Percentiles rank a stretch among this genome's conserved stretches.
Conservation (phyloP, 37 sponge, comb jelly and placozoan genomes). For the Halichondria panicea region DNA sequence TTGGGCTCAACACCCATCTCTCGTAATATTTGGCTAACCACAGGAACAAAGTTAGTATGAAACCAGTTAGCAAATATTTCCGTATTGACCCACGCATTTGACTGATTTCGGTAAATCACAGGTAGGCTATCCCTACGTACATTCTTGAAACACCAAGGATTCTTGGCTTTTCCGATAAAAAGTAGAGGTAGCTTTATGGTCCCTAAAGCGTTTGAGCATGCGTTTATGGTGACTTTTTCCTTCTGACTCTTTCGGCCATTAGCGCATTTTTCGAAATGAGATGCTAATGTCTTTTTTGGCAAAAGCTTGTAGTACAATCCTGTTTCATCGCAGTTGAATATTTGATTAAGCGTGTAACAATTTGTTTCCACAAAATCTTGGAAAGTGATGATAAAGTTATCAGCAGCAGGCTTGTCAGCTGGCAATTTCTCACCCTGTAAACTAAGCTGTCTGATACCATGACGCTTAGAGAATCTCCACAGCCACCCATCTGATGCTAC, state of each 20-base stretch:
- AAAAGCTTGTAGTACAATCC: constrained; percentile 48
- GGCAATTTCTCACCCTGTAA: constrained; percentile 42
- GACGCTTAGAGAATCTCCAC: constrained; percentile 26
- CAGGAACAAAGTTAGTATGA: constrained; percentile 36
- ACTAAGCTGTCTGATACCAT: constrained; percentile 34
- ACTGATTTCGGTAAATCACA: constrained; percentile 22
- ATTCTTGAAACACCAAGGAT: constrained; percentile 51
- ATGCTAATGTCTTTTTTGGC: constrained; percentile 36
- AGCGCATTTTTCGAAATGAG: constrained; percentile 21
- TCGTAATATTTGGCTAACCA: constrained; percentile 9
- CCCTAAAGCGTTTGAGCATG: constrained; percentile 4
- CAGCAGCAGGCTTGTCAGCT: constrained; percentile 1
- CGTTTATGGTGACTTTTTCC: not conserved
- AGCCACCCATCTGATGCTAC: constrained; percentile 18
- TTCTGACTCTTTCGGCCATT: constrained; percentile 2
- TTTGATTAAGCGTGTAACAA: not conserved
- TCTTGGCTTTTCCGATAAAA: constrained; percentile 48
- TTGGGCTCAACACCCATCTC: constrained; percentile 4
- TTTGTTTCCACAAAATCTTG: not conserved
- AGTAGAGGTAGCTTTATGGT: constrained; percentile 42
- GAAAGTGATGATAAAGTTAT: not conserved
- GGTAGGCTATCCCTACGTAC: constrained; percentile 13
- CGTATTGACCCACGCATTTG: constrained; percentile 34
- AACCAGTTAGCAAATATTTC: constrained; percentile 35
- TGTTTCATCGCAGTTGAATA: constrained; percentile 62